phyloP scores from a whole-genome alignment of 2,888 invertebrate genomes.

The Tachina lurida region DNA sequence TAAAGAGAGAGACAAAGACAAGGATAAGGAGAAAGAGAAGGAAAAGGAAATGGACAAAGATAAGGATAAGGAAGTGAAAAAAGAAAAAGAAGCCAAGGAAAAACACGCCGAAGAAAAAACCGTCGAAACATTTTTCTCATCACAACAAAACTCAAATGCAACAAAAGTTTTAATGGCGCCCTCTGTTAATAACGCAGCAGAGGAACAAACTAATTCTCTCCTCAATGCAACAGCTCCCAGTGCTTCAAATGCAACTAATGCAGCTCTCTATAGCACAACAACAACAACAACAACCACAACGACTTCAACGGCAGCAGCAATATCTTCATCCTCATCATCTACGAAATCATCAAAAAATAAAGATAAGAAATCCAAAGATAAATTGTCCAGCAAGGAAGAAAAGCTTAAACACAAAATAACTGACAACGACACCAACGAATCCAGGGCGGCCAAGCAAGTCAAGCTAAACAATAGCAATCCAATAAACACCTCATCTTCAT shows the following conservation, averaged over 20 bases:
- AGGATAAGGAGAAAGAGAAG: slow-evolving; percentile 70
- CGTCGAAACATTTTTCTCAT: slow-evolving; percentile 20
- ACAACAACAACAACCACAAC: slow-evolving; percentile 13
- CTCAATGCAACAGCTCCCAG: slow-evolving; percentile 45
- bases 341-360: slow-evolving; percentile 75
- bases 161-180: slow-evolving; percentile 11
- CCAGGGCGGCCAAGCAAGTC: slow-evolving; percentile 66
- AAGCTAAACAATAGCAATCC: slow-evolving; percentile 57
- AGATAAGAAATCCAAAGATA: slow-evolving; percentile 79
- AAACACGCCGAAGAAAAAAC: slow-evolving; percentile 44
- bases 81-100: slow-evolving; percentile 68
- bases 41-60: slow-evolving; percentile 75
- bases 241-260: slow-evolving; percentile 47
- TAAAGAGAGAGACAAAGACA: slow-evolving; percentile 74
- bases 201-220: slow-evolving; percentile 33
- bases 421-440: slow-evolving; percentile 38
- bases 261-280: slow-evolving; percentile 23
- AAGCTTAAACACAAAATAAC: slow-evolving; percentile 75
- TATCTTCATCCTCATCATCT: slow-evolving; percentile 60
- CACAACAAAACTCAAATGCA: slow-evolving; percentile 17
- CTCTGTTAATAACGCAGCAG: slow-evolving; percentile 6
- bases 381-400: slow-evolving; percentile 76
- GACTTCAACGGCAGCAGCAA: slow-evolving; percentile 39
- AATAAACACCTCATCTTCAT: slow-evolving; percentile 8
- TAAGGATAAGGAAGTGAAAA: slow-evolving; percentile 69